These are phyloP conservation scores for Heliocidaris erythrogramma DNA, from an alignment of 35 echinoderm and acorn worm genomes.

Conservation along the genomic window DNA sequence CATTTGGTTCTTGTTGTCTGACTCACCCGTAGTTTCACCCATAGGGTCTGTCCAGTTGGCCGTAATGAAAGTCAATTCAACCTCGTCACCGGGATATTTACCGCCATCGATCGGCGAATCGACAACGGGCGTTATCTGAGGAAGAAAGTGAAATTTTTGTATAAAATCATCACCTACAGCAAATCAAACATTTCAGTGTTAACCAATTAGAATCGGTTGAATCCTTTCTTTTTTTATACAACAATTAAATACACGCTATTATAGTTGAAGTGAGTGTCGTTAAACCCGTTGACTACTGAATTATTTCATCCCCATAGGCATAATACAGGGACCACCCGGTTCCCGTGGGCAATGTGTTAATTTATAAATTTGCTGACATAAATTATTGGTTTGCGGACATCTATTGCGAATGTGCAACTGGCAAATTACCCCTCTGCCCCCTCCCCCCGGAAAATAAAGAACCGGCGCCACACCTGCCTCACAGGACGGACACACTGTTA, in stretches of 20 bases:
- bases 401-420: not conserved
- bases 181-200: too few relatives aligned
- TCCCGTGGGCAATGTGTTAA: too few relatives aligned
- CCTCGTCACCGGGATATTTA: constrained; percentile 22
- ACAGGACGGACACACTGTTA: too few relatives aligned
- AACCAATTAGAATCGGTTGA: too few relatives aligned
- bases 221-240: too few relatives aligned
- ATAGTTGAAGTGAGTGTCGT: too few relatives aligned
- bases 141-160: not conserved
- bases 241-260: too few relatives aligned
- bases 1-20: not conserved
- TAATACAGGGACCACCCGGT: too few relatives aligned
- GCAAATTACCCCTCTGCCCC: not conserved
- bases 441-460: not conserved
- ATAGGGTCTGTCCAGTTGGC: constrained; percentile 14
- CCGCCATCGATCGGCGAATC: not conserved
- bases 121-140: constrained; percentile 20
- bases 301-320: too few relatives aligned
- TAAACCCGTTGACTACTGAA: too few relatives aligned
- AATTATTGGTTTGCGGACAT: not conserved
- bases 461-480: too few relatives aligned
- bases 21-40: not conserved
- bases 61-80: not conserved
- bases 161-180: too few relatives aligned
- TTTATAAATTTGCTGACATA: not conserved